Evolutionary conservation across 2,113 vertebrate species (phyloP), one percentile per base, ranked within the genome.

Genomic region (Callipepla squamata): DNA sequence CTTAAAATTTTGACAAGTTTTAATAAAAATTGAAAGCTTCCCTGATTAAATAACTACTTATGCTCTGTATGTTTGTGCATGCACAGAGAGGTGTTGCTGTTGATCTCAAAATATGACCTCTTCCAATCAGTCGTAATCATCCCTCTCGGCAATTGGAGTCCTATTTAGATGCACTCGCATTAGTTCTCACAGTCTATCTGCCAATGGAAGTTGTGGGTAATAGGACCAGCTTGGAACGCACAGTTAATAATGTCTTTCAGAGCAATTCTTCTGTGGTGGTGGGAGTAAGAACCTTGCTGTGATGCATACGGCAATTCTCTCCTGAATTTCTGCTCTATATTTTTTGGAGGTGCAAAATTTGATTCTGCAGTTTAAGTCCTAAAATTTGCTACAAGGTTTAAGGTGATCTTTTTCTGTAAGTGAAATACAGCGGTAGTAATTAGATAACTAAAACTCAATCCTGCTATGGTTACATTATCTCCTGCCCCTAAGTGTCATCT

Each of bases 1-100:
- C 79, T 85, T 85, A n/a, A 93, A 95, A 77, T 90, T 95, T 91
- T 94, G 84, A 82, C 87, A 93, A 89, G 51, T 61, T 94, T 89
- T 79, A 92, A 55, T 93, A 89, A 66, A 75, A 69, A 73, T 87
- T 89, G 63, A 92, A 91, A 91, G 42, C 72, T 74, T 93, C 47
- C 3, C 90, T 95, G 95, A 94, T 95, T 89, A 95, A 89, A 80
- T 95, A 91, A 87, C 25, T 14, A 74, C 72, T 63, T 90, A 28
- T 59, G 34, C 34, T 91, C 85, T 58, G 9, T 44, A 6, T 91
- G 73, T 94, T 91, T 96, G 72, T 73, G 53, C 38, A 70, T 91
- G 70, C 26, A 5, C 36, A 59, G 81, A 63, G 81, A 74, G 40
- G 38, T 67, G 53, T 80, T 87, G 86, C 78, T 55, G 21, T 90